Conservation (phyloP, 2,797 vertebrate genomes). For the Pyrrhura leucotis region DNA sequence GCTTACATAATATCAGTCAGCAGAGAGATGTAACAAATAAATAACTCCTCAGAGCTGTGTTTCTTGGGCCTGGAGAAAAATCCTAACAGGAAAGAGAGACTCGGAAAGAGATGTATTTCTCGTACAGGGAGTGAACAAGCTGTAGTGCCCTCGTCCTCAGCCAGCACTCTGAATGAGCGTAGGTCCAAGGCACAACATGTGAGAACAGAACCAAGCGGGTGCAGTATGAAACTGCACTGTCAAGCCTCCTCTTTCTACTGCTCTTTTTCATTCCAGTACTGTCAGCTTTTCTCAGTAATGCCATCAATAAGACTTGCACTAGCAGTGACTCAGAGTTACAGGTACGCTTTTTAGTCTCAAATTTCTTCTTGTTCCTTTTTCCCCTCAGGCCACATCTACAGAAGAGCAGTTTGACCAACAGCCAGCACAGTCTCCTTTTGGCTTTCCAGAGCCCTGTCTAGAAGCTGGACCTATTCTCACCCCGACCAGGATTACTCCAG, state of each 20-base stretch:
- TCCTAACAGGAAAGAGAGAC: not conserved
- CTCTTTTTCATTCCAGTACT: not conserved
- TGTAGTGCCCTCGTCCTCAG: not conserved
- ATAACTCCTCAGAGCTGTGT: not conserved
- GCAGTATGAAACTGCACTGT: not conserved
- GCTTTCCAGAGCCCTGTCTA: slow-evolving; percentile 21
- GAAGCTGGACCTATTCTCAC: slow-evolving; percentile 13
- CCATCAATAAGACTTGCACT: not conserved
- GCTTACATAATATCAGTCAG: not conserved
- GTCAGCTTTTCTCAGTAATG: not conserved
- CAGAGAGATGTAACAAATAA: not conserved
- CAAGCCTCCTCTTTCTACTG: not conserved
- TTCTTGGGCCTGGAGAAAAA: not conserved
- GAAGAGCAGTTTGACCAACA: slow-evolving; percentile 54
- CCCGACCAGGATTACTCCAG: slow-evolving; percentile 53
- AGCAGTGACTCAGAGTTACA: not conserved
- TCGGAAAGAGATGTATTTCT: not conserved
- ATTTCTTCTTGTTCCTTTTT: not conserved
- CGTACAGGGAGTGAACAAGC: not conserved
- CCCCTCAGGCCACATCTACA: slow-evolving; percentile 25
- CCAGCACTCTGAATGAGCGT: not conserved
- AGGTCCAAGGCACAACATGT: fast-evolving
- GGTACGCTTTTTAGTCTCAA: not conserved
- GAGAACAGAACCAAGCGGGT: not conserved
- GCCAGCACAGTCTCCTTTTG: slow-evolving; percentile 14